A percentile compares a stretch with the other conserved stretches of the same genome.
Evolutionary conservation across 2,797 vertebrate species (phyloP).

Genomic region (Allobates femoralis): DNA sequence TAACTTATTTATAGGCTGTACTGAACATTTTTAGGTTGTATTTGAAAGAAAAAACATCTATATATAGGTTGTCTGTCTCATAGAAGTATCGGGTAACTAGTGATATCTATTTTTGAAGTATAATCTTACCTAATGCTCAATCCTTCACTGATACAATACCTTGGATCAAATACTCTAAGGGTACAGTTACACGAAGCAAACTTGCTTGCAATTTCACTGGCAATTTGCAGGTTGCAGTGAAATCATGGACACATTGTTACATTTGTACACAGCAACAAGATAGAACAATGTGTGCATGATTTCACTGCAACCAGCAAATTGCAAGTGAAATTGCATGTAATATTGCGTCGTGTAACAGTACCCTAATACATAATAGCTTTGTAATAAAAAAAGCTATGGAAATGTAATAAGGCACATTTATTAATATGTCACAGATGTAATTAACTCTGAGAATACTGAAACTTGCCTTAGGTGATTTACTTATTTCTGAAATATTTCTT

Average conservation of each 20-base stretch:
- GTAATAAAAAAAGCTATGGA: background rate
- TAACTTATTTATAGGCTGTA: constrained; percentile 15
- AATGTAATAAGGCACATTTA: background rate
- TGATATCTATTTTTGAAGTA: background rate
- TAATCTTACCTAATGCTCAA: background rate
- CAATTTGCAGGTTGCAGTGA: no score
- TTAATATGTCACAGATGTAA: background rate
- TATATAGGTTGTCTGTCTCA: background rate
- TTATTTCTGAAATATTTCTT: background rate
- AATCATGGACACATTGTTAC: no score
- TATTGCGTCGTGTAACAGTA: no score
- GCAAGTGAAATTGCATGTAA: no score
- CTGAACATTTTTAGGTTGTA: constrained; percentile 11
- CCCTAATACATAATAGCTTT: background rate
- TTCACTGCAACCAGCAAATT: no score
- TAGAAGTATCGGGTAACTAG: background rate
- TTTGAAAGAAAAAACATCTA: constrained; percentile 15
- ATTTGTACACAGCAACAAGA: no score
- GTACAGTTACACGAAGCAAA: no score
- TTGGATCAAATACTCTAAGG: no score
- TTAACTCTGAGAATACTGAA: background rate
- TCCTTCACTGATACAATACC: background rate
- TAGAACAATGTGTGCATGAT: no score
- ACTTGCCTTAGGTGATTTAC: background rate
- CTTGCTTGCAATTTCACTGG: no score